Evolutionary conservation across 1,140 invertebrate species (phyloP).

Genomic region (Cylas formicarius): DNA sequence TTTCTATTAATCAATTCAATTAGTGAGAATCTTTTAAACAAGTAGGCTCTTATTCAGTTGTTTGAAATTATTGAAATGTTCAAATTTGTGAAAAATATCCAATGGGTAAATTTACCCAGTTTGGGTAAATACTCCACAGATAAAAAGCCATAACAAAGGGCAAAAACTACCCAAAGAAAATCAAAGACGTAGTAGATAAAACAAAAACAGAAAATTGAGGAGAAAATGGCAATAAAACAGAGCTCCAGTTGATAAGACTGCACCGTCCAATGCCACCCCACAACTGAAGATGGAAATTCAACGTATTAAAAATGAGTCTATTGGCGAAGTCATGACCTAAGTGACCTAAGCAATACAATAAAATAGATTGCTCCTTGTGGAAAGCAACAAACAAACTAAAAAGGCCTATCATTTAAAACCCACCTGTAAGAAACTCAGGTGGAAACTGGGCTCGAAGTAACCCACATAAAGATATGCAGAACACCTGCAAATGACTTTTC

Average conservation of each 20-base stretch:
- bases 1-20: too few species aligned
- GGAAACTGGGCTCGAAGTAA: constrained; percentile 10
- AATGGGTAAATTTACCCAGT: too few species aligned
- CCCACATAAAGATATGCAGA: constrained; percentile 10
- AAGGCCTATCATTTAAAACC: constrained; percentile 6
- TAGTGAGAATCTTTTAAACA: too few species aligned
- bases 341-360: background rate
- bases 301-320: constrained; percentile 15
- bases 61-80: too few species aligned
- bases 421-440: constrained; percentile 19
- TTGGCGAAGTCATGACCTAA: constrained; percentile 12
- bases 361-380: constrained; percentile 23
- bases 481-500: too few species aligned
- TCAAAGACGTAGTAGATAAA: too few species aligned
- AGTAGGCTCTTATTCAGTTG: too few species aligned
- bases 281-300: constrained; percentile 16
- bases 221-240: constrained; percentile 3
- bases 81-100: too few species aligned
- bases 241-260: background rate
- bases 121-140: too few species aligned
- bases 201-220: constrained; percentile 9
- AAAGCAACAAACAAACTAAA: constrained; percentile 21
- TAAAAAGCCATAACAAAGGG: too few species aligned
- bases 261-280: constrained; percentile 1
- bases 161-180: too few species aligned